These are phyloP conservation scores for Triops longicaudatus DNA, from an alignment of 1,140 invertebrate genomes.

Conservation along the genomic window DNA sequence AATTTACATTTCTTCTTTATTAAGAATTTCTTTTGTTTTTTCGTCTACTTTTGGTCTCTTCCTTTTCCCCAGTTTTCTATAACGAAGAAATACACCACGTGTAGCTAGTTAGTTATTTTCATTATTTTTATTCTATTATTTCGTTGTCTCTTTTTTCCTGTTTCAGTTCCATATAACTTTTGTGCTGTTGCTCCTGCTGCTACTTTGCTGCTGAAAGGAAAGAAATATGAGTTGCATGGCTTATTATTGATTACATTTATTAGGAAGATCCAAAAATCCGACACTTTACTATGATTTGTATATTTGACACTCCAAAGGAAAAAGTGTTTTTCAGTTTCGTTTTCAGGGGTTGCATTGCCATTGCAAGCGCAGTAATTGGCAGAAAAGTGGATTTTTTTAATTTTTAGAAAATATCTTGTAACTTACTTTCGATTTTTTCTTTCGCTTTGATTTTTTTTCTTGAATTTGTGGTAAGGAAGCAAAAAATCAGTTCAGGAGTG, in stretches of 20 bases:
- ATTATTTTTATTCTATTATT: neutral
- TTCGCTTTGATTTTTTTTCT: too few species aligned
- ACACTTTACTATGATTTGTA: too few species aligned
- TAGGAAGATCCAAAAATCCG: too few species aligned
- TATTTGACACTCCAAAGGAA: too few species aligned
- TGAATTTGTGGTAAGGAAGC: too few species aligned
- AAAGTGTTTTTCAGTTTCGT: neutral
- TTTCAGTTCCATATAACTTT: conserved; percentile 1
- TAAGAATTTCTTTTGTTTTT: neutral
- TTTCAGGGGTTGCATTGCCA: neutral
- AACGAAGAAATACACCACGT: conserved; percentile 15
- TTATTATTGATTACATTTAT: neutral
- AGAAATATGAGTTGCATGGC: neutral
- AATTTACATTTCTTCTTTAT: neutral
- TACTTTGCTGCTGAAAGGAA: too few species aligned
- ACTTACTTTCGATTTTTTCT: too few species aligned
- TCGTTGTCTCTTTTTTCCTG: neutral
- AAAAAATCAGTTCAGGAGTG: neutral
- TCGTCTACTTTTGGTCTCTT: neutral
- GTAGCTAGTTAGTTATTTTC: neutral
- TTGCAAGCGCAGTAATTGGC: neutral
- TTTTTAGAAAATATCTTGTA: neutral
- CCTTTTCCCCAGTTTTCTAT: neutral
- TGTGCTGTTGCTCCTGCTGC: neutral
- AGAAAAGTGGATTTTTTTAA: neutral